Percentiles rank a stretch among this genome's conserved stretches.
These are phyloP conservation scores for Drosophila mojavensis DNA, from an alignment of 1,140 invertebrate species.

Conservation along the genomic window DNA sequence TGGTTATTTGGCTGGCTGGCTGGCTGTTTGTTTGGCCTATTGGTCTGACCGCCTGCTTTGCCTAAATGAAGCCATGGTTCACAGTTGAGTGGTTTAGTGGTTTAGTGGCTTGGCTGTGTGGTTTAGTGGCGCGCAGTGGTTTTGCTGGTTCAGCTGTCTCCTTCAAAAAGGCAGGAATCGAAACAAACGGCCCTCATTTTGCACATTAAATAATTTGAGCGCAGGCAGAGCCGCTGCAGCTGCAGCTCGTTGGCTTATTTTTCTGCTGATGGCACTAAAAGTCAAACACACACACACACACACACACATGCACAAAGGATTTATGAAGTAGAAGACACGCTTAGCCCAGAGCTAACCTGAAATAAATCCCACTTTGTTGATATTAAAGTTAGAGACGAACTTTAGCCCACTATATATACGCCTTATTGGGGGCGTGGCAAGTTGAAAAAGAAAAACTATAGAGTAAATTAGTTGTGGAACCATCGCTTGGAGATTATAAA, in stretches of 20 bases:
- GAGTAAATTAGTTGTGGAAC: too few species aligned
- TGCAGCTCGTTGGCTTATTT: conserved; percentile 1
- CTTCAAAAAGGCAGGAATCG: neutral
- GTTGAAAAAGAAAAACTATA: too few species aligned
- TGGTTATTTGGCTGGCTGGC: neutral
- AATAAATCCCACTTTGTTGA: too few species aligned
- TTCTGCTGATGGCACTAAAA: conserved; percentile 45
- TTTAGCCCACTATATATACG: too few species aligned
- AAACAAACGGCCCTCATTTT: conserved; percentile 44
- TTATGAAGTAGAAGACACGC: too few species aligned
- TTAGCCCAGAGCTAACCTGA: too few species aligned
- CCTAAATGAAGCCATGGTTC: conserved; percentile 24
- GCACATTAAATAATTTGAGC: conserved; percentile 67
- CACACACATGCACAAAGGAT: neutral
- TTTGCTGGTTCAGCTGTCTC: neutral
- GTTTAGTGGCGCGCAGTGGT: neutral
- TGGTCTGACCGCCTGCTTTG: neutral
- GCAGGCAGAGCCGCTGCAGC: conserved; percentile 11
- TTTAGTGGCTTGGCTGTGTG: neutral
- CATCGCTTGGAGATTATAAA: too few species aligned
- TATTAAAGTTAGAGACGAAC: too few species aligned
- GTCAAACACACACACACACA: conserved; percentile 24
- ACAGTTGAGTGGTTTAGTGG: neutral
- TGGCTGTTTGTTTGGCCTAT: neutral
- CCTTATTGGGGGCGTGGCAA: too few species aligned